A percentile compares a stretch with the other conserved stretches of the same genome.
Evolutionary conservation across 2,113 vertebrate species (phyloP).

Genomic region (Petaurus breviceps): DNA sequence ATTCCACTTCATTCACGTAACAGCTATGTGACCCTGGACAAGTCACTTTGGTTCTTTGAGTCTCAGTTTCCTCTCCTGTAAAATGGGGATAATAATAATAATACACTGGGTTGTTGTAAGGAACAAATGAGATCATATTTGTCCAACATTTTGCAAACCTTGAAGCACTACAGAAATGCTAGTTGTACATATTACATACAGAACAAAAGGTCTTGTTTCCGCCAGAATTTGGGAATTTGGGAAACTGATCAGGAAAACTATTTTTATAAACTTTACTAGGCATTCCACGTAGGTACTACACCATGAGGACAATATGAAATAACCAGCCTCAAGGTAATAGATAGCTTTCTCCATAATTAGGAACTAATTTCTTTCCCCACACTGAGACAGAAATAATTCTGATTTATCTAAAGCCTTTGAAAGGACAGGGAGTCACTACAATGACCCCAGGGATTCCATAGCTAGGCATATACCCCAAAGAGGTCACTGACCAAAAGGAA

Average conservation of each 20-base stretch:
- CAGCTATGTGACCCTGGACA: not conserved
- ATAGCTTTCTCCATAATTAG: not conserved
- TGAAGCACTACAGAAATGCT: not conserved
- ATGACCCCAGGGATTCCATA: not conserved
- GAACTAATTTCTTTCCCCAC: not conserved
- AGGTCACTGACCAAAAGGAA: not conserved
- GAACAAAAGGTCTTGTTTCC: not conserved
- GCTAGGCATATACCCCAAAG: not conserved
- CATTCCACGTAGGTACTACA: slow-evolving; percentile 11
- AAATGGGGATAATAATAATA: not conserved
- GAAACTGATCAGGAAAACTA: slow-evolving; percentile 24
- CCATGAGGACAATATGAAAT: slow-evolving; percentile 22
- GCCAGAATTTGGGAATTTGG: slow-evolving; percentile 7
- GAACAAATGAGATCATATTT: not conserved
- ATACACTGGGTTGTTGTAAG: not conserved
- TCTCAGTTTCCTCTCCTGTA: not conserved
- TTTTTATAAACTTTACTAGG: slow-evolving; percentile 22
- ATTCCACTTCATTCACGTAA: not conserved
- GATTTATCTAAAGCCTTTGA: slow-evolving; percentile 22
- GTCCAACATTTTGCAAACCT: not conserved
- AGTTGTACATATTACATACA: not conserved
- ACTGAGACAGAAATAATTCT: not conserved
- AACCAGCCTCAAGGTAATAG: not conserved
- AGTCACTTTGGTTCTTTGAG: not conserved
- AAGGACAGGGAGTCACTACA: not conserved